These are phyloP conservation scores for Parnassius mnemosyne DNA, from an alignment of 2,888 invertebrate species.

Conservation along the genomic window DNA sequence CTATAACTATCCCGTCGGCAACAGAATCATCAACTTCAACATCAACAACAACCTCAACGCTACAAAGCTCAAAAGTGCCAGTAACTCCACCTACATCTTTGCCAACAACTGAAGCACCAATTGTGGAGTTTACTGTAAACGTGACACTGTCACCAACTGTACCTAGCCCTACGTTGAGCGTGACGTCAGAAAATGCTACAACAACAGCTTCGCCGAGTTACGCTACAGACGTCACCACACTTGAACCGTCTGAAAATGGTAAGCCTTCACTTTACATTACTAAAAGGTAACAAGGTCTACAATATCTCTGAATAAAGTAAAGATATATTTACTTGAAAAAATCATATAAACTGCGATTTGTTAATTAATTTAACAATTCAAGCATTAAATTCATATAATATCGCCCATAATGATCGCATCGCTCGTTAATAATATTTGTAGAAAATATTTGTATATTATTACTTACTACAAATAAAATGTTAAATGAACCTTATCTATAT, in stretches of 20 bases:
- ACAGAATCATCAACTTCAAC: constrained; percentile 12
- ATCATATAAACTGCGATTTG: no score
- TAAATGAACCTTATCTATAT: no score
- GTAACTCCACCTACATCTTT: constrained; percentile 27
- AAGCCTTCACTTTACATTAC: constrained; percentile 15
- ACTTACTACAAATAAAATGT: no score
- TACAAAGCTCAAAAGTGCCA: constrained; percentile 8
- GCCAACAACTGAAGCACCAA: constrained; percentile 36
- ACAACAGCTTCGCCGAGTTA: constrained; percentile 40
- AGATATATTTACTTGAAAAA: no score
- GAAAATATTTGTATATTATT: no score
- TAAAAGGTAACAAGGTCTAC: no score
- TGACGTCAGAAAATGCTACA: constrained; percentile 43
- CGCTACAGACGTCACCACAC: constrained; percentile 36
- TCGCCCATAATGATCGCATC: no score
- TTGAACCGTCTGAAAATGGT: constrained; percentile 31
- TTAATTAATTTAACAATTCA: no score
- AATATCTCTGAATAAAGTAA: no score
- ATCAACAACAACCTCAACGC: constrained; percentile 4
- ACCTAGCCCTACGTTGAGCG: constrained; percentile 47
- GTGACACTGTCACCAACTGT: constrained; percentile 50
- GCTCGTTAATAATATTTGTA: no score
- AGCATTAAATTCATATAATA: no score
- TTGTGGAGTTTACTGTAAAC: constrained; percentile 62
- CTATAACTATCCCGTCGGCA: constrained; percentile 20